Conservation (phyloP, 2,797 vertebrate genomes). For the Microtus californicus region DNA sequence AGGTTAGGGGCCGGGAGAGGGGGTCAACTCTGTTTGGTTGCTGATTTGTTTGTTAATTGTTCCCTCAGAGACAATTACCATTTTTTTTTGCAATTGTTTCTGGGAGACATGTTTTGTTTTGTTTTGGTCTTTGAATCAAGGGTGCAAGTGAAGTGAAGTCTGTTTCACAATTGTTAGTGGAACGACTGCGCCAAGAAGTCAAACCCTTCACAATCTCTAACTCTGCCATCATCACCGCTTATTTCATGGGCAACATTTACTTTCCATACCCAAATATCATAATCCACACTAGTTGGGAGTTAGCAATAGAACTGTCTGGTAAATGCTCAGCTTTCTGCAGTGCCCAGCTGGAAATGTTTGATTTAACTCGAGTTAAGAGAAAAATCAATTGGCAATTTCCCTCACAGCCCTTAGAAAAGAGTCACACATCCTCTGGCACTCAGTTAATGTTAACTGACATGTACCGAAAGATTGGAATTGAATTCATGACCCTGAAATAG, state of each 20-base stretch:
- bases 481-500: constrained; percentile 62
- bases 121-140: neutral
- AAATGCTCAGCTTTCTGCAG: constrained; percentile 31
- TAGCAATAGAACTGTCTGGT: neutral
- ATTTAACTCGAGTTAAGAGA: constrained; percentile 72
- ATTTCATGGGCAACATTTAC: constrained; percentile 1
- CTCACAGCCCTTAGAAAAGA: constrained; percentile 55
- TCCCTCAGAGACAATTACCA: neutral
- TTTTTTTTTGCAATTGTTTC: constrained; percentile 14
- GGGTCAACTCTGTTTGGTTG: neutral
- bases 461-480: constrained; percentile 59
- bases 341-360: constrained; percentile 57
- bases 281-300: neutral
- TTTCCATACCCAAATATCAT: neutral
- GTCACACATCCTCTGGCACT: neutral
- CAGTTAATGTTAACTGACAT: constrained; percentile 72
- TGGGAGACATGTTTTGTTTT: neutral
- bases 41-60: constrained; percentile 3
- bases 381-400: constrained; percentile 76
- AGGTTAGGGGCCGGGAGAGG: neutral
- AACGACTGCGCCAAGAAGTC: neutral
- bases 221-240: neutral
- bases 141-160: accelerated
- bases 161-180: constrained; percentile 26
- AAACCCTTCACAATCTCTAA: neutral